phyloP scores from a whole-genome alignment of 2,888 invertebrate species.

The Nymphalis urticae region DNA sequence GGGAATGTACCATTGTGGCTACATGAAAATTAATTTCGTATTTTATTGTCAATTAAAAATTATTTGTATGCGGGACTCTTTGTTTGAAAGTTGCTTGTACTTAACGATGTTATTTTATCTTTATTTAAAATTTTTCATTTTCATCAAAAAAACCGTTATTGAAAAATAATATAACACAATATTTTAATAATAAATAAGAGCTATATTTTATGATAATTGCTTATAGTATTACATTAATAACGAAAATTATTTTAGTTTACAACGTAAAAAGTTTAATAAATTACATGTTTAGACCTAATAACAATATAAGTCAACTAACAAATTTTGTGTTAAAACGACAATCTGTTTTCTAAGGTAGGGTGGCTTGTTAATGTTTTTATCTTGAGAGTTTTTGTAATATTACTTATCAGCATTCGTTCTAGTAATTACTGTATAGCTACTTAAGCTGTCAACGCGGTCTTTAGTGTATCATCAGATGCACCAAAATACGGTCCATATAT shows the following conservation, averaged over 20 bases:
- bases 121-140: no score
- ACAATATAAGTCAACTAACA: background rate
- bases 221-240: no score
- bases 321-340: background rate
- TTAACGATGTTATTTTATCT: no score
- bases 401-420: background rate
- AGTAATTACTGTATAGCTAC: background rate
- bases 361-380: background rate
- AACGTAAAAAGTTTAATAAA: no score
- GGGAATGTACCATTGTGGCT: conserved; percentile 1
- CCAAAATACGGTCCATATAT: no score
- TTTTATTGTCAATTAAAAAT: conserved; percentile 8
- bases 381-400: background rate
- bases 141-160: background rate
- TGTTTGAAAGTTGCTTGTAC: background rate
- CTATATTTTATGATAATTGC: no score
- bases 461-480: no score
- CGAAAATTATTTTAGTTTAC: no score
- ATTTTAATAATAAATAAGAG: no score
- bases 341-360: background rate
- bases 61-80: background rate
- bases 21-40: conserved; percentile 5
- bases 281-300: no score
- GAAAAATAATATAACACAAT: background rate
- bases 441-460: background rate